Conservation (phyloP, 2,888 invertebrate species). For the Lobophora halterata region DNA sequence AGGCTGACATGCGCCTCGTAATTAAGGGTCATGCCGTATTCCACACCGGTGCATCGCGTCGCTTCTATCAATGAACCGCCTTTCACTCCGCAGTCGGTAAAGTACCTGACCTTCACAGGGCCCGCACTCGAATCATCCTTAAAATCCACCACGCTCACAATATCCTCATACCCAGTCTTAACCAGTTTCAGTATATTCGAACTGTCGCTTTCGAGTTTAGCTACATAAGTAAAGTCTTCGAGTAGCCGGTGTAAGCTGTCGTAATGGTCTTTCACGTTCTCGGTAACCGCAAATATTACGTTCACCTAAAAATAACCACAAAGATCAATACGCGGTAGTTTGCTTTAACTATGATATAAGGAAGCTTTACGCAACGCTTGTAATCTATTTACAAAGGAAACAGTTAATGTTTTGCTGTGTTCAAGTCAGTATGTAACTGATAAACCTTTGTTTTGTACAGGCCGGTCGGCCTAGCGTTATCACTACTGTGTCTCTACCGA, state of each 20-base stretch:
- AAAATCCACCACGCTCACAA: conserved; percentile 84
- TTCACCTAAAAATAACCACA: conserved; percentile 80
- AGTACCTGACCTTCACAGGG: conserved; percentile 84
- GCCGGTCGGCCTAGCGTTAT: too few species aligned
- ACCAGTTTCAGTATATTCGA: conserved; percentile 93
- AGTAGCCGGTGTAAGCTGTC: conserved; percentile 85
- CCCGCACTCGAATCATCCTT: conserved; percentile 81
- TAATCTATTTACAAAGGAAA: conserved; percentile 31
- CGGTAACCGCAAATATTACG: conserved; percentile 93
- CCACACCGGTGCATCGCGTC: conserved; percentile 82
- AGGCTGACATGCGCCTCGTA: conserved; percentile 83
- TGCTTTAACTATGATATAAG: conserved; percentile 3
- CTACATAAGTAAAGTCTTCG: conserved; percentile 87
- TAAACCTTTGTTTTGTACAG: too few species aligned
- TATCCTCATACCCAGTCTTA: conserved; percentile 88
- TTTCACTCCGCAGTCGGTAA: conserved; percentile 84
- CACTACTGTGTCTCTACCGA: too few species aligned
- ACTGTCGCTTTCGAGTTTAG: conserved; percentile 89
- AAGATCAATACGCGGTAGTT: conserved; percentile 11
- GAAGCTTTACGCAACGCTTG: conserved; percentile 23
- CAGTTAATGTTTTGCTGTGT: too few species aligned
- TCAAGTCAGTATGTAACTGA: too few species aligned
- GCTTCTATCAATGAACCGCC: conserved; percentile 67
- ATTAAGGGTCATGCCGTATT: conserved; percentile 82
- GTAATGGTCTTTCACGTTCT: conserved; percentile 84